Evolutionary conservation across 2,888 invertebrate species (phyloP), one percentile per base, ranked within the genome.

Genomic region (Epirrhoe alternata): DNA sequence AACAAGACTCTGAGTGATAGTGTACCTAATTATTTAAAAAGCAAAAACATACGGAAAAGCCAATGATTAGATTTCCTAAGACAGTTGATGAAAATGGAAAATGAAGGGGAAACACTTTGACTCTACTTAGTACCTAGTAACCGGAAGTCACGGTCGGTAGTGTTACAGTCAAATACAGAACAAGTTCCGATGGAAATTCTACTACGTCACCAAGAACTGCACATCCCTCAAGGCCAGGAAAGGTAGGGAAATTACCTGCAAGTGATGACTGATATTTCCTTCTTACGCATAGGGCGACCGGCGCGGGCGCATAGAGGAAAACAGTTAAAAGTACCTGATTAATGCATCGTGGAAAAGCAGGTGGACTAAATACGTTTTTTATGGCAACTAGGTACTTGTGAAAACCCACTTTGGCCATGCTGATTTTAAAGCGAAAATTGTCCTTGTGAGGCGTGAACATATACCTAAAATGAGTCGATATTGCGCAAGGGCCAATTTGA

Each of bases 241-340:
- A 52, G 51, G 31, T 7, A n/a, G 61, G 65, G 65, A 61, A 57
- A 65, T 61, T 52, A 61, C 61, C 64, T 33, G 60, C n/a, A 45
- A 12, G 10, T 5, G n/a, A 14, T 30, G 8, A 42, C 38, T 53
- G 1, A 59, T 50, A 10, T 55, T 50, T 50, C 54, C 59, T 35
- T 35, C 45, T 35, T 58, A 51, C 35, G 30, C 42, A 65, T 51
- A 8, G 24, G 31, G 6, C 3, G 7, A 38, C 24, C 24, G 24
- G 6, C 14, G n/a, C 17, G 16, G 24, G 51, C 12, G 14, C 10
- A 17, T 30, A 51, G 24, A 52, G 59, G 51, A 42, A 52, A 60
- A 42, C 14, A 16, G 47, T 16, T 24, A 16, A 47, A 47, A 16
- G 47, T 47, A 24, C 24, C 24, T 24, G 24, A 24, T 24, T 24